These are phyloP conservation scores for Saccostrea echinata DNA, from an alignment of 1,140 invertebrate genomes.

Conservation along the genomic window DNA sequence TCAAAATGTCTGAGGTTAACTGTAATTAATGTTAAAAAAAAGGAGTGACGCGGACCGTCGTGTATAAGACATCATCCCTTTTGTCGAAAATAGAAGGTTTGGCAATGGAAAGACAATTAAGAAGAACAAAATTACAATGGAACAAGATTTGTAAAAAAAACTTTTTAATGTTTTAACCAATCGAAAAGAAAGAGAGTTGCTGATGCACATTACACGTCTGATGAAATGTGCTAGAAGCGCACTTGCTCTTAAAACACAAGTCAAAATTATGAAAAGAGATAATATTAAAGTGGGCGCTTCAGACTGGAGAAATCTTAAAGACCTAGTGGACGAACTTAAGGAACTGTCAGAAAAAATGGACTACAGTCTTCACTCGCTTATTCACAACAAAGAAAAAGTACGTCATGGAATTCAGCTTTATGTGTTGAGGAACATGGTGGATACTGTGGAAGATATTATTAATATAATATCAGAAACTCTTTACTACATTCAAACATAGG, in stretches of 20 bases:
- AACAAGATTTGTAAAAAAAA: conserved; percentile 9
- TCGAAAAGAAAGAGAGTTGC: neutral
- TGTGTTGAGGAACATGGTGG: too few relatives aligned
- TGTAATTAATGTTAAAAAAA: neutral
- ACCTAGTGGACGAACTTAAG: neutral
- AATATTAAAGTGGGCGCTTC: too few relatives aligned
- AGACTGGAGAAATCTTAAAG: neutral
- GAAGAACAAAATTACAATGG: conserved; percentile 16
- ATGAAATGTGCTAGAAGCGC: neutral
- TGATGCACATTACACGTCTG: too few relatives aligned
- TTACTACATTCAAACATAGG: neutral
- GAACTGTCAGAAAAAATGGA: conserved; percentile 8
- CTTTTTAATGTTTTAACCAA: neutral
- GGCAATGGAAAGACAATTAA: conserved; percentile 23
- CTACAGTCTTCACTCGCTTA: neutral
- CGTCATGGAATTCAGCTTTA: neutral
- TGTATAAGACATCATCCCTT: neutral
- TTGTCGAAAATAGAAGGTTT: neutral
- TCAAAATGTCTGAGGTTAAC: conserved; percentile 28
- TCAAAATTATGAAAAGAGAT: neutral
- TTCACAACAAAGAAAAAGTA: neutral
- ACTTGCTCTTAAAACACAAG: neutral
- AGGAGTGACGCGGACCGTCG: neutral
- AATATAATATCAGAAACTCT: neutral
- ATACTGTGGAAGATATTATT: too few relatives aligned